phyloP scores from a whole-genome alignment of 2,797 vertebrate genomes.

The Micromesistius poutassou region DNA sequence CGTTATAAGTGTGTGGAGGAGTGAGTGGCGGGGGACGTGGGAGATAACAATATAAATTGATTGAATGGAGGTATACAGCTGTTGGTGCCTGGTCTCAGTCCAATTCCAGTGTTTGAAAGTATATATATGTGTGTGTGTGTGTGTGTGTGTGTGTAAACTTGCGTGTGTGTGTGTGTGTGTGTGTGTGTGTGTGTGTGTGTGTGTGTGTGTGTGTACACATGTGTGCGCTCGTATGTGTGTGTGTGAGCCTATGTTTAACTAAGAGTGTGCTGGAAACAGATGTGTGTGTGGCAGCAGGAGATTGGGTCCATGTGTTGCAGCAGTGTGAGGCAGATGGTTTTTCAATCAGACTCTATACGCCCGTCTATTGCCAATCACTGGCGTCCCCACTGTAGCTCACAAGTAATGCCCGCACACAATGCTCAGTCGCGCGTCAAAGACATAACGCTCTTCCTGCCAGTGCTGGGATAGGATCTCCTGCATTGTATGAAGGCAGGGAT shows the following conservation, averaged over 20 bases:
- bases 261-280: neutral
- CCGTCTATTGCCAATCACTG: neutral
- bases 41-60: neutral
- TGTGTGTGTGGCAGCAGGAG: neutral
- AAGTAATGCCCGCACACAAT: neutral
- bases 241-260: no score
- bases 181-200: no score
- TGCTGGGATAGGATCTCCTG: neutral
- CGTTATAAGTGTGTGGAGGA: neutral
- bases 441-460: neutral
- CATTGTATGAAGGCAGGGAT: neutral
- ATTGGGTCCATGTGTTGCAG: neutral
- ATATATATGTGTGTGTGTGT: neutral
- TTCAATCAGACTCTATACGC: neutral
- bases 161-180: neutral
- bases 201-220: no score
- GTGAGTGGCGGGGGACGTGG: neutral
- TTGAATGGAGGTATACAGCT: neutral
- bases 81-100: neutral
- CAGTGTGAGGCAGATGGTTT: constrained; percentile 1
- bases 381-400: neutral
- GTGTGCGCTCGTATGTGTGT: no score
- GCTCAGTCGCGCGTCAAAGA: neutral
- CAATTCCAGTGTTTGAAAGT: neutral
- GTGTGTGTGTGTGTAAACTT: neutral